phyloP scores from a whole-genome alignment of 2,113 vertebrate genomes.

The Brachionichthys hirsutus region DNA sequence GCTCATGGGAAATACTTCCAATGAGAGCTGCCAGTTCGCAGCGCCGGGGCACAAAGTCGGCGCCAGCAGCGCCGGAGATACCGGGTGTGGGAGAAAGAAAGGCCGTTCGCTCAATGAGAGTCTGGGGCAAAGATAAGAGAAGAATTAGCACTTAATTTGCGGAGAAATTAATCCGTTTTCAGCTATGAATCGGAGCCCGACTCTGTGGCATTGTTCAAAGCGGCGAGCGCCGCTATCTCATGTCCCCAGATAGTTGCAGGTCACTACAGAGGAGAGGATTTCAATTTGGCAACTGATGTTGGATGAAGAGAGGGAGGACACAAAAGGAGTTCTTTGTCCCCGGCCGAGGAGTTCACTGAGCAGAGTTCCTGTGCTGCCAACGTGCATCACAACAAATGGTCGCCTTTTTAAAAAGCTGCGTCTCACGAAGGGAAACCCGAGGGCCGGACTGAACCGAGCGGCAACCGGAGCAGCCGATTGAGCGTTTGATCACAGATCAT shows the following conservation, averaged over 20 bases:
- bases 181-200: slow-evolving; percentile 56
- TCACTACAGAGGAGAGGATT: slow-evolving; percentile 71
- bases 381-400: neutral
- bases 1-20: slow-evolving; percentile 37
- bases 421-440: slow-evolving; percentile 51
- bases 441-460: slow-evolving; percentile 44
- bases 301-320: slow-evolving; percentile 48
- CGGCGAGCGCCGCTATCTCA: slow-evolving; percentile 63
- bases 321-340: slow-evolving; percentile 64
- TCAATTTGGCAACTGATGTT: slow-evolving; percentile 72
- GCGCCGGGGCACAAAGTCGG: slow-evolving; percentile 43
- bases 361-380: slow-evolving; percentile 31
- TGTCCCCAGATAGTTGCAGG: slow-evolving; percentile 75
- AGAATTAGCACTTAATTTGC: slow-evolving; percentile 77
- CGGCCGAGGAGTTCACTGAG: slow-evolving; percentile 43
- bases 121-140: slow-evolving; percentile 74
- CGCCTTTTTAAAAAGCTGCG: slow-evolving; percentile 23
- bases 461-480: slow-evolving; percentile 64
- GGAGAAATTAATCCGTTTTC: slow-evolving; percentile 76
- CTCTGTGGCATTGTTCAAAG: slow-evolving; percentile 66
- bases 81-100: slow-evolving; percentile 25
- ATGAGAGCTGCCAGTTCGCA: slow-evolving; percentile 25
- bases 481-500: slow-evolving; percentile 73
- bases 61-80: slow-evolving; percentile 26
- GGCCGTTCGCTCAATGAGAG: slow-evolving; percentile 58